These are phyloP conservation scores for Dendroctonus valens DNA, from an alignment of 1,140 invertebrate genomes.

Conservation along the genomic window DNA sequence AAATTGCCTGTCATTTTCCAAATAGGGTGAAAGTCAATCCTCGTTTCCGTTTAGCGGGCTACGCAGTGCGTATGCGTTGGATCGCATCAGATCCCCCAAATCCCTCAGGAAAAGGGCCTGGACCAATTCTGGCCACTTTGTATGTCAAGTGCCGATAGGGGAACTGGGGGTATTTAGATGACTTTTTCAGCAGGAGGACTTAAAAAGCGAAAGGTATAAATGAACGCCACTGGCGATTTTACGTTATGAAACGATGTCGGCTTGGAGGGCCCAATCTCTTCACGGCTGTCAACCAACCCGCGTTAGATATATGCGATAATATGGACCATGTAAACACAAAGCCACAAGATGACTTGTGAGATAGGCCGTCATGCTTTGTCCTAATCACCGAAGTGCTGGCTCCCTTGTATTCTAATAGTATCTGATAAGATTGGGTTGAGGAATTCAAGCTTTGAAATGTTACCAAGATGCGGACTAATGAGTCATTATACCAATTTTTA, in stretches of 20 bases:
- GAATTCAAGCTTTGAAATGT: conserved; percentile 14
- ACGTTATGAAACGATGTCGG: conserved; percentile 2
- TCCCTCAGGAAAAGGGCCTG: not conserved
- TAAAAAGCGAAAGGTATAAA: not conserved
- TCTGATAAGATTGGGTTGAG: conserved; percentile 18
- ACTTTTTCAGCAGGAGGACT: too few species aligned
- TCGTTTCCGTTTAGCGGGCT: too few species aligned
- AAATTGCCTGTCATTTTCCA: too few species aligned
- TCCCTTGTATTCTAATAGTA: conserved; percentile 27
- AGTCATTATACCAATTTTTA: conserved; percentile 7
- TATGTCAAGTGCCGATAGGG: too few species aligned
- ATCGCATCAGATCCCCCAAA: too few species aligned
- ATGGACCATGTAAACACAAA: conserved; percentile 36
- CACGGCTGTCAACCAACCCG: conserved; percentile 22
- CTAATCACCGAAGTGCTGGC: conserved; percentile 28
- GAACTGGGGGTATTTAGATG: too few species aligned
- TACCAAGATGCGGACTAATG: conserved; percentile 6
- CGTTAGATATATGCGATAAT: conserved; percentile 28
- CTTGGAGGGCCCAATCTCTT: conserved; percentile 14
- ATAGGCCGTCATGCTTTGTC: conserved; percentile 32
- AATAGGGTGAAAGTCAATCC: too few species aligned
- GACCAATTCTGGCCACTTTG: not conserved
- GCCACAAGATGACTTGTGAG: conserved; percentile 32
- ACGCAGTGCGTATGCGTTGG: too few species aligned
- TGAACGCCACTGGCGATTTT: conserved; percentile 6